Evolutionary conservation across 2,888 invertebrate species (phyloP), one percentile per base, ranked within the genome.

Genomic region (Tanytarsus gracilentus): DNA sequence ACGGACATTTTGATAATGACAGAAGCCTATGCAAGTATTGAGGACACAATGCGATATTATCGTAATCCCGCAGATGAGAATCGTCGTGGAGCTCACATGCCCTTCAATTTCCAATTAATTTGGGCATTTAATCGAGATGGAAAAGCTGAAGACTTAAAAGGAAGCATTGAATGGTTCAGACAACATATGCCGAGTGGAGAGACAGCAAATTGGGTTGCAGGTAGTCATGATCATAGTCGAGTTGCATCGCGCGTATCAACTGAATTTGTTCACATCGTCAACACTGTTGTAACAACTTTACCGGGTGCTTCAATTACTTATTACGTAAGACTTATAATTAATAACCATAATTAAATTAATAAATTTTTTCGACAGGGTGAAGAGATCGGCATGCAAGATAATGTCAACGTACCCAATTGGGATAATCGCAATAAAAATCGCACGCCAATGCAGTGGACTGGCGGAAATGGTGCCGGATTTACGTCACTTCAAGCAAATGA

Each of bases 221-320:
- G 84, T 5, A 85, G 84, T 69, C 85, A 85, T 65, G 85, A 86
- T 68, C 79, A 79, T 61, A 72, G 71, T 51, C 75, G 85, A 51
- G 77, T 82, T 68, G 79, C 79, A 0, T 72, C 77, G 2, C 78
- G 85, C n/a, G 79, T 82, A 68, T 83, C 85, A 1, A 71, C 70
- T 5, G 78, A 80, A 63, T 78, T 83, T 69, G 79, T 83, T 0
- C 83, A 86, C 63, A 79, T 82, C 0, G 69, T 87, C 3, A 86
- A 85, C 69, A 79, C 85, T 66, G 71, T 92, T 59, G 78, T 81
- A 62, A 76, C 86, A 68, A 70, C 86, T 11, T 72, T 93, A 23
- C 88, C 88, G 0, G 91, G 91, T 30, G 82, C 85, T 0, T 79
- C 85, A 0, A 79, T 88, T n/a, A 83, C 85, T 1, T 91, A 91